Evolutionary conservation across 2,797 vertebrate genomes (phyloP), one percentile per base, ranked within the genome.

Genomic region (Chiroxiphia lanceolata): DNA sequence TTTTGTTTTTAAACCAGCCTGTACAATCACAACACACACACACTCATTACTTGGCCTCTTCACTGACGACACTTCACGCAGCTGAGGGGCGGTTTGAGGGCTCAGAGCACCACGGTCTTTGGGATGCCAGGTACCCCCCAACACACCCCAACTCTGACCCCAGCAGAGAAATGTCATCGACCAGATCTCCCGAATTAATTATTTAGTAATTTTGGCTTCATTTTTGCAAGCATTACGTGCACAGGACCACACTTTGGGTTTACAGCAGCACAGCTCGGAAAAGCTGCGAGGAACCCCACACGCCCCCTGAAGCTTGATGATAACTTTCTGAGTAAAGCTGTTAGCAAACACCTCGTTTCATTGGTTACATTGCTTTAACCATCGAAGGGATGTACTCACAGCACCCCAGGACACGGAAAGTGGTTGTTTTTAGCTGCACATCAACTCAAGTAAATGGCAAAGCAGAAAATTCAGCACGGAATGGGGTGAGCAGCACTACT

Each of bases 291-390:
- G 72, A 84, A 9, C 12, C 38, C 47, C 27, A 14, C 1, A 3
- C 0, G 0, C 1, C 11, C 23, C 60, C 26, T 8, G 2, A 27
- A 16, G 44, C 11, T 10, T 5, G 31, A 11, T 1, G 2, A 2
- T 8, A 51, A 74, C 57, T 48, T 56, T 7, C 38, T 13, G 26
- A 59, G 63, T 6, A 14, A 47, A n/a, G 22, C 38, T 33, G 34
- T 44, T 54, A 59, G 45, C 63, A 85, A 45, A 47, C 1, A 8
- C 12, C n/a, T 85, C 10, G 2, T 18, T 21, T 26, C 44, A 5
- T 5, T 2, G 17, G 2, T 18, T 21, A 26, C 44, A 5, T 5
- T 2, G 17, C 60, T 90, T 45, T 10, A 15, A 21, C 48, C 27
- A 3, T 63, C 1, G 10, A 15, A 38, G 9, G 57, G 81, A 15